These are phyloP conservation scores for Hippopotamyrus pictus DNA, from an alignment of 2,797 vertebrate species.

Conservation along the genomic window DNA sequence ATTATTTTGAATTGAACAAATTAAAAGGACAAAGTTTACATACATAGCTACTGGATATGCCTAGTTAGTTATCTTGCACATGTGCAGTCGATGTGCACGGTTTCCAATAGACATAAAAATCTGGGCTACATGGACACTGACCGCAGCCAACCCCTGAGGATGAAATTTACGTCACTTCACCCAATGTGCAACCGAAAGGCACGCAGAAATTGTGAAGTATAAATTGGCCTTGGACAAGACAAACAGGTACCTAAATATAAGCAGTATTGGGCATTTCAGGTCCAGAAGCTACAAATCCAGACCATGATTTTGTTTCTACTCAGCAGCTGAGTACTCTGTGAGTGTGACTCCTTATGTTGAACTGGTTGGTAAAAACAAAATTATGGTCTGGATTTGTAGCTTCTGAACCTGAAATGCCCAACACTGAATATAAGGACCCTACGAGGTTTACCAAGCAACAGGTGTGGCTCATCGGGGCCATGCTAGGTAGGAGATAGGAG, in stretches of 20 bases:
- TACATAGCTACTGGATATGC: neutral
- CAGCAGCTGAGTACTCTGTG: too few relatives aligned
- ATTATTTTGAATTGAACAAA: neutral
- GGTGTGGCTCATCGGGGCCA: neutral
- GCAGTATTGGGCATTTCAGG: too few relatives aligned
- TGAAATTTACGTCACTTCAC: neutral
- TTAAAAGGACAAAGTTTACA: neutral
- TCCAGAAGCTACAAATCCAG: too few relatives aligned
- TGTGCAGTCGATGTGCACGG: neutral
- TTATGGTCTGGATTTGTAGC: too few relatives aligned
- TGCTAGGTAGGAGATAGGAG: neutral
- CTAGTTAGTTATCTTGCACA: neutral
- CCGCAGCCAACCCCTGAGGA: neutral
- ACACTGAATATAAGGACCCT: neutral
- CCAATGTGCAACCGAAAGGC: neutral
- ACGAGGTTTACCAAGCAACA: neutral
- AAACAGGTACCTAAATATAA: neutral
- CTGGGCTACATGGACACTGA: neutral
- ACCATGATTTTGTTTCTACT: too few relatives aligned
- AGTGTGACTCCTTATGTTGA: too few relatives aligned
- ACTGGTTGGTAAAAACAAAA: too few relatives aligned
- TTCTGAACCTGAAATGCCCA: too few relatives aligned
- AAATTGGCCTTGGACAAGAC: neutral
- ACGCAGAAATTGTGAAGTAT: neutral
- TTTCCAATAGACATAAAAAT: neutral